Evolutionary conservation across 1,140 invertebrate genomes (phyloP).

Genomic region (Drosophila tropicalis): DNA sequence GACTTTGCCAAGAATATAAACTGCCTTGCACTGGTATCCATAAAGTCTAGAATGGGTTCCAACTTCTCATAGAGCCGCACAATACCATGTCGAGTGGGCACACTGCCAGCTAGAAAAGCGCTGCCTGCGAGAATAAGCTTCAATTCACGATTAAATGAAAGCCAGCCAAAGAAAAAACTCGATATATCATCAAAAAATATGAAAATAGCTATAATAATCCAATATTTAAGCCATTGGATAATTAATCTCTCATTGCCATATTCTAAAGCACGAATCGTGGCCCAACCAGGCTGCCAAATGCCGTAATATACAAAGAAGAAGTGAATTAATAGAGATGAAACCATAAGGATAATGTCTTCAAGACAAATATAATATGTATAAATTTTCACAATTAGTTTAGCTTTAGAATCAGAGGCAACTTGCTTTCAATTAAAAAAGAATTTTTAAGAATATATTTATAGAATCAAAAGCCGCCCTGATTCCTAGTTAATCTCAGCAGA

Average conservation of each 20-base stretch:
- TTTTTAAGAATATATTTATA: too few species aligned
- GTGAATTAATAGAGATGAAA: not conserved
- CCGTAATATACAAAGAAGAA: not conserved
- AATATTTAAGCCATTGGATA: constrained; percentile 2
- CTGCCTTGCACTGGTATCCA: not conserved
- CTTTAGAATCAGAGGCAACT: not conserved
- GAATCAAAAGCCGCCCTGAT: too few species aligned
- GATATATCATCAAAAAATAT: not conserved
- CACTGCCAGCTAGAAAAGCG: not conserved
- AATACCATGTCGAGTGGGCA: not conserved
- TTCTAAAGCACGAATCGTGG: not conserved
- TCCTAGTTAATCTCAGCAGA: not conserved
- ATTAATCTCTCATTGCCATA: not conserved
- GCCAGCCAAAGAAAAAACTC: not conserved
- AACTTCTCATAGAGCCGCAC: not conserved
- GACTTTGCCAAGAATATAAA: not conserved
- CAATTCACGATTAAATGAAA: not conserved
- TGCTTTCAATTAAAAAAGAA: not conserved
- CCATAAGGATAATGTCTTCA: not conserved
- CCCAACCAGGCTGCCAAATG: not conserved
- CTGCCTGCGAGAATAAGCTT: not conserved
- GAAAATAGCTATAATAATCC: not conserved
- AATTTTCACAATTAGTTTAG: not conserved
- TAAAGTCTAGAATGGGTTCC: not conserved
- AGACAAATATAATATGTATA: not conserved